Conservation (phyloP, 2,797 vertebrate species). For the Picus viridis region DNA sequence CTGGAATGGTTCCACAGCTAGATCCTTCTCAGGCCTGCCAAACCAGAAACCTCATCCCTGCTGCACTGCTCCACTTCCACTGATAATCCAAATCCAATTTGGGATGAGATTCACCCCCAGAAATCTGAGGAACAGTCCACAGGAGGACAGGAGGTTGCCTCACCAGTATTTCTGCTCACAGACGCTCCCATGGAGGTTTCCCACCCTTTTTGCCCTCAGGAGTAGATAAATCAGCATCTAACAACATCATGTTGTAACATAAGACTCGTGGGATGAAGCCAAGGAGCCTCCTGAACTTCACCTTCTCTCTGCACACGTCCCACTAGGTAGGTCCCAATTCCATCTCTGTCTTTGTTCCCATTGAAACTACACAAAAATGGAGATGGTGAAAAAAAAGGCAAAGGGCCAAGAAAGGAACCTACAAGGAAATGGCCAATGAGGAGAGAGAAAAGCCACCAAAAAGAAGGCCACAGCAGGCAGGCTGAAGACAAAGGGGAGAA, state of each 20-base stretch:
- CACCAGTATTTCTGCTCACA: not conserved
- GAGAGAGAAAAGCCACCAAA: not conserved
- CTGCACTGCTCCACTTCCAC: accelerated
- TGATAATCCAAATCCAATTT: not conserved
- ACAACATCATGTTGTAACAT: not conserved
- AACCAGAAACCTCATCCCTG: not conserved
- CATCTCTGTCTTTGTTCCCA: constrained; percentile 1
- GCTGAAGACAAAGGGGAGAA: not conserved
- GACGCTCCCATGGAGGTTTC: not conserved
- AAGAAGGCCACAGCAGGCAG: not conserved
- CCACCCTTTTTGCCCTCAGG: not conserved
- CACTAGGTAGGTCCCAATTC: not conserved
- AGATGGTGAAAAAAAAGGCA: not conserved
- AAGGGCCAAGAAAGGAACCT: not conserved
- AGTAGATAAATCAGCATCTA: not conserved
- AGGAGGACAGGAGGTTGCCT: not conserved
- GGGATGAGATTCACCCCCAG: not conserved
- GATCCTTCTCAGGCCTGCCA: not conserved
- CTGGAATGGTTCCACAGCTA: not conserved
- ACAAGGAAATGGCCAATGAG: not conserved
- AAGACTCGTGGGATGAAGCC: not conserved
- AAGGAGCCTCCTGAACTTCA: not conserved
- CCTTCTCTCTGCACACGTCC: not conserved
- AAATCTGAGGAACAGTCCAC: not conserved
- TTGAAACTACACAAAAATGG: not conserved